Percentiles rank a stretch among this genome's conserved stretches.
These are phyloP conservation scores for Saimiri boliviensis DNA, from an alignment of 2,113 vertebrate species.

Conservation along the genomic window DNA sequence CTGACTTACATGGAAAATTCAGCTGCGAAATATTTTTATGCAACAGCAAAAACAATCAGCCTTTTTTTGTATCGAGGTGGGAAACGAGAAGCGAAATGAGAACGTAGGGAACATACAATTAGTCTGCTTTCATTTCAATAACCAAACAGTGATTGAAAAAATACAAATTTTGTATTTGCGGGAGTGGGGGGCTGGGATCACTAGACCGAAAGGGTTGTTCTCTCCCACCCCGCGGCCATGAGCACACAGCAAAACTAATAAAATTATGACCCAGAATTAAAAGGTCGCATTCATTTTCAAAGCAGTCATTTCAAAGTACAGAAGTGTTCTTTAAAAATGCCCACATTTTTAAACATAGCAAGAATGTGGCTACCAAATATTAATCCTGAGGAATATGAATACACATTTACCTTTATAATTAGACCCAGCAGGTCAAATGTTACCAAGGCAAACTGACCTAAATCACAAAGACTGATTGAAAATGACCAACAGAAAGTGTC, in stretches of 20 bases:
- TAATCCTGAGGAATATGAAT: conserved; percentile 16
- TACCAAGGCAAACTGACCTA: conserved; percentile 25
- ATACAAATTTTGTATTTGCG: background rate
- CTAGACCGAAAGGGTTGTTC: background rate
- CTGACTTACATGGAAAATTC: conserved; percentile 24
- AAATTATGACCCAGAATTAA: conserved; percentile 8
- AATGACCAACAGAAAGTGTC: background rate
- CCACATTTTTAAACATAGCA: conserved; percentile 46
- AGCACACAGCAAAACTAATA: conserved; percentile 20
- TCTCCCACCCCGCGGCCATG: background rate
- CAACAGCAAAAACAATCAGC: conserved; percentile 34
- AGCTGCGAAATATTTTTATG: conserved; percentile 36
- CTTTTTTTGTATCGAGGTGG: background rate
- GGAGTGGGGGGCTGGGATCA: background rate
- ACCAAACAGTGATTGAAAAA: conserved; percentile 5
- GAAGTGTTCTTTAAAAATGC: background rate
- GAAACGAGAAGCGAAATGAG: background rate
- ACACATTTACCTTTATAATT: conserved; percentile 43
- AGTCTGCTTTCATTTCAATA: conserved; percentile 52
- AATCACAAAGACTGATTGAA: conserved; percentile 7
- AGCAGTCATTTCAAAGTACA: conserved; percentile 35
- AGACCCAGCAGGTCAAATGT: conserved; percentile 9
- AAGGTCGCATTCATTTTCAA: conserved; percentile 31
- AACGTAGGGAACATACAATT: conserved; percentile 18
- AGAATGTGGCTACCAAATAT: conserved; percentile 14